These are phyloP conservation scores for Hippocampus kuda DNA, from an alignment of 2,797 vertebrate species.

Conservation along the genomic window DNA sequence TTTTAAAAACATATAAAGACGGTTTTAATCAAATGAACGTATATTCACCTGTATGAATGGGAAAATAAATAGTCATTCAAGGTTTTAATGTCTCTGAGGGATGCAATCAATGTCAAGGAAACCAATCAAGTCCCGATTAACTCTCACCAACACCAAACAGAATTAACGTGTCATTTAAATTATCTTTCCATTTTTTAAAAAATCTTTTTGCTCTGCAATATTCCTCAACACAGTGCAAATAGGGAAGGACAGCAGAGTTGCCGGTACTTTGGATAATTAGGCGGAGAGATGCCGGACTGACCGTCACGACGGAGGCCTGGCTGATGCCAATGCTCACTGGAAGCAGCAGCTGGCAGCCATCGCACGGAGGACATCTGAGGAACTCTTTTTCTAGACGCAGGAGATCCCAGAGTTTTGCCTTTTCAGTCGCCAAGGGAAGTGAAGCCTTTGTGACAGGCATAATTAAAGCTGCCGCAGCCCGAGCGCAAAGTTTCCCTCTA, in stretches of 20 bases:
- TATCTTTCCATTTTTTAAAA: background rate
- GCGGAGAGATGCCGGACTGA: constrained; percentile 16
- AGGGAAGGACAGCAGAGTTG: constrained; percentile 17
- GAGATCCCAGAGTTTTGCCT: constrained; percentile 57
- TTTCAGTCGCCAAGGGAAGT: constrained; percentile 34
- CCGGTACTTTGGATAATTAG: constrained; percentile 38
- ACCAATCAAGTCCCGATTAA: background rate
- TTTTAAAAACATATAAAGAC: constrained; percentile 11
- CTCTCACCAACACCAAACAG: background rate
- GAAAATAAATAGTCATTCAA: background rate
- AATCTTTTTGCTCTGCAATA: background rate
- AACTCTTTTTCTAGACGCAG: constrained; percentile 47
- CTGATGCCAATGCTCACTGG: constrained; percentile 38
- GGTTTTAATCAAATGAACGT: background rate
- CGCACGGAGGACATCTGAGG: constrained; percentile 59
- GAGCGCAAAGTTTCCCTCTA: constrained; percentile 37
- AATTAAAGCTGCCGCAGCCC: constrained; percentile 61
- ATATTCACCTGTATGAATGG: background rate
- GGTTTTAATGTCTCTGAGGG: background rate
- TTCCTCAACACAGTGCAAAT: background rate
- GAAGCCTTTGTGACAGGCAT: constrained; percentile 40
- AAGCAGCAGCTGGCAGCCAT: constrained; percentile 51
- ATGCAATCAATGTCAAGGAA: constrained; percentile 4
- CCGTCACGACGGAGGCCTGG: constrained; percentile 18
- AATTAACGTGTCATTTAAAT: background rate